These are phyloP conservation scores for Oscarella lobularis DNA, from an alignment of 37 sponge, comb jelly and placozoan genomes.

Conservation along the genomic window DNA sequence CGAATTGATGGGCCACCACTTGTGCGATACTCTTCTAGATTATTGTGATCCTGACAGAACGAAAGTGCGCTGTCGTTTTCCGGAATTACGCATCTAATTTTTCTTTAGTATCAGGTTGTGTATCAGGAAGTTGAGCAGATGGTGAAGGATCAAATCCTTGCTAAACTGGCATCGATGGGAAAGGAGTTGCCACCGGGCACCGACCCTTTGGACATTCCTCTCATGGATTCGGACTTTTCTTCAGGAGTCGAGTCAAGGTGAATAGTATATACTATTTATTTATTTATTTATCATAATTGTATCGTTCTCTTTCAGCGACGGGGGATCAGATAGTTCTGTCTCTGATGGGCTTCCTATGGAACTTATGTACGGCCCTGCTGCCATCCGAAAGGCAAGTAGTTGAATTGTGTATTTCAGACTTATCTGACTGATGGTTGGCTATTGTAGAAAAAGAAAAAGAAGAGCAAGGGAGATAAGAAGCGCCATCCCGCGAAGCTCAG, in stretches of 20 bases:
- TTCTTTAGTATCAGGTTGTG: slow-evolving; percentile 8
- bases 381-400: too few species aligned
- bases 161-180: slow-evolving; percentile 22
- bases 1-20: slow-evolving; percentile 82
- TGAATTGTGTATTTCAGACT: too few species aligned
- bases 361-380: neutral
- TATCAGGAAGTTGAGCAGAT: slow-evolving; percentile 40
- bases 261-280: neutral
- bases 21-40: slow-evolving; percentile 96
- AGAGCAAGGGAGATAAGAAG: neutral
- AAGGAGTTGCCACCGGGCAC: slow-evolving; percentile 31
- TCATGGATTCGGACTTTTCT: slow-evolving; percentile 9
- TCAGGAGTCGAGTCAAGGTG: slow-evolving; percentile 18
- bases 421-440: too few species aligned
- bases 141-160: slow-evolving; percentile 17
- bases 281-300: neutral
- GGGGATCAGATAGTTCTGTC: slow-evolving; percentile 81
- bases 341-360: slow-evolving; percentile 85
- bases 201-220: slow-evolving; percentile 58
- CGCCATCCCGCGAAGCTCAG: neutral
- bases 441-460: neutral
- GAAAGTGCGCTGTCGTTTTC: slow-evolving; percentile 15
- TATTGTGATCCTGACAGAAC: slow-evolving; percentile 92
- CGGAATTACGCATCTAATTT: neutral
- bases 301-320: slow-evolving; percentile 13